Evolutionary conservation across 2,113 vertebrate genomes (phyloP).

Genomic region (Pongo abelii): DNA sequence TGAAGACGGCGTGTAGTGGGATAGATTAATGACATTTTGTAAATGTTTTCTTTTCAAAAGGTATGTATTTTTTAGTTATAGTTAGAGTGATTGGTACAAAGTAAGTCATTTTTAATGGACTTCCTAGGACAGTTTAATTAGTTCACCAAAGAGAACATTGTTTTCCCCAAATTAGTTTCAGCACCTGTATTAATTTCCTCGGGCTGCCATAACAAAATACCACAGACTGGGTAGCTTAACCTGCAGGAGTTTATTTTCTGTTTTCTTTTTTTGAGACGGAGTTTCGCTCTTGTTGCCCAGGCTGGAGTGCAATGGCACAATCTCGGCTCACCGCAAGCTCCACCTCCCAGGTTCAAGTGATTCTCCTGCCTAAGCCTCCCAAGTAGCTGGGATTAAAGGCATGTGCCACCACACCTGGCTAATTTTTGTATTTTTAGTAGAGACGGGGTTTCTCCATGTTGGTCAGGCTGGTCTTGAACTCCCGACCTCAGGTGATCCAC

Average conservation of each 20-base stretch:
- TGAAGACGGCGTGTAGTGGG: background rate
- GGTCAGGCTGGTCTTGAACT: too few species aligned
- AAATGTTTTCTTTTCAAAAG: constrained; percentile 27
- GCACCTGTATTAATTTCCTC: background rate
- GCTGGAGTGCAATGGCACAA: too few species aligned
- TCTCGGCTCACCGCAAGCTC: too few species aligned
- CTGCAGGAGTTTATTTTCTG: background rate
- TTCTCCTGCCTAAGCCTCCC: too few species aligned
- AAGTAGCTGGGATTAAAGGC: too few species aligned
- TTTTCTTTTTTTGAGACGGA: too few species aligned
- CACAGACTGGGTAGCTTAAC: background rate
- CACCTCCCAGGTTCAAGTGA: too few species aligned
- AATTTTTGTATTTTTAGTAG: too few species aligned
- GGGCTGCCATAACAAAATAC: background rate
- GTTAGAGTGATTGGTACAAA: background rate
- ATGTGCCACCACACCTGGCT: too few species aligned
- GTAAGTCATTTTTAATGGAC: background rate
- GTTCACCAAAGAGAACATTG: background rate
- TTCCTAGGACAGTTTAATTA: background rate
- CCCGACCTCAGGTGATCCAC: too few species aligned
- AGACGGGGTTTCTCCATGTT: too few species aligned
- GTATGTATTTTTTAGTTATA: background rate
- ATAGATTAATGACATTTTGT: background rate
- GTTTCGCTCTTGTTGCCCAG: too few species aligned
- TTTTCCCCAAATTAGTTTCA: background rate